Evolutionary conservation across 2,113 vertebrate genomes (phyloP), one percentile per base, ranked within the genome.

Genomic region (Pterophyllum scalare): DNA sequence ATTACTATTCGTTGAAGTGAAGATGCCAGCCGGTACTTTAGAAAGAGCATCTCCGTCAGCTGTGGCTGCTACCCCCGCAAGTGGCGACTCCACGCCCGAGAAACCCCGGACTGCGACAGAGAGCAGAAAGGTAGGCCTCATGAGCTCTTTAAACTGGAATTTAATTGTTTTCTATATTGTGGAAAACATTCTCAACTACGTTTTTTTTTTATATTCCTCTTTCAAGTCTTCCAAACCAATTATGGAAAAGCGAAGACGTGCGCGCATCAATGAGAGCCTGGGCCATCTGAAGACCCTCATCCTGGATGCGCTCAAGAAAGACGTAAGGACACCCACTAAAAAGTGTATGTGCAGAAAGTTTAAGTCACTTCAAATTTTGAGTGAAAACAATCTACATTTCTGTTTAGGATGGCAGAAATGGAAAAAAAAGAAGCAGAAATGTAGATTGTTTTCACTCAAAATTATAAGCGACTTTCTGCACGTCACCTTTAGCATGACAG

Each of bases 291-390:
- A 98, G 93, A 96, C 96, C 0, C 96, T 98, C 86, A 98, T 98
- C 94, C 92, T 97, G 94, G 92, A 96, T 64, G 97, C 97, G 6
- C 96, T 99, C 40, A 98, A 97, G 91, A 98, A 98, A 95, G 97
- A 99, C 38, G 98, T 98, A 94, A 97, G 97, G 43, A 79, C 24
- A 40, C n/a, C 19, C 60, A 38, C 8, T 9, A 10, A 38, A 38
- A 38, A 38, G 7, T 38, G 8, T 10, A 38, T 9, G 8, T 38
- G 35, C 35, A 9, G 35, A 38, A 38, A 38, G 8, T 2, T 38
- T 8, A 38, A 38, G 35, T 8, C 35, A 38, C 33, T 35, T 8
- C 7, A 35, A 35, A 35, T 35, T 35, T 35, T 8, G 33, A 38
- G 35, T 38, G 7, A 9, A 38, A 38, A 38, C 35, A 38, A 38